Evolutionary conservation across 2,888 invertebrate genomes (phyloP), one percentile per base, ranked within the genome.

Genomic region (Trichogramma dendrolimi): DNA sequence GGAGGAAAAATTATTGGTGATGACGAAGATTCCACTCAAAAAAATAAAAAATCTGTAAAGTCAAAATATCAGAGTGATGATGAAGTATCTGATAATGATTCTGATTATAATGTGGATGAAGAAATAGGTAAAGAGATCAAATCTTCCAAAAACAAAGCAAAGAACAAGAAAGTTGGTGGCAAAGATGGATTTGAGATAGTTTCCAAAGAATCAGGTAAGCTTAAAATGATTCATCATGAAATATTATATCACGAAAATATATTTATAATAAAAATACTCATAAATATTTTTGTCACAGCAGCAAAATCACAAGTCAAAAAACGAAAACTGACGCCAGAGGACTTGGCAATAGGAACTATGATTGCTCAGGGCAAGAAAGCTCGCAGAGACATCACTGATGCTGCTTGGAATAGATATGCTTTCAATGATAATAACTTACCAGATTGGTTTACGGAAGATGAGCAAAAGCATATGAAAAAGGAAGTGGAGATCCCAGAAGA

Each of bases 361-460:
- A 85, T 99, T 82, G 87, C 93, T 5, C 89, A 92, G 60, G 96
- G 96, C 46, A 90, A 89, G 78, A 98, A 96, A 81, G 85, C 89
- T 10, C 91, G 92, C 72, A 85, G 96, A 44, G 96, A 99, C 75
- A 81, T 98, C 7, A 83, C 90, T 7, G 97, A 98, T 76, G 88
- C 86, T 55, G 94, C 90, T 0, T 98, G 94, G 91, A 95, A 97
- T 80, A 86, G 95, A 70, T 97, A 92, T 76, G 87, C 91, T 4
- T 95, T 93, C 75, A 94, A 95, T 74, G 98, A 98, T 77, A 88
- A 87, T 2, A 85, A 91, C 75, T 82, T 99, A 54, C 99, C 99
- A 0, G 91, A 91, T 70, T 99, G 99, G 99, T 99, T 99, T 81
- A 85, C 86, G 0, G 87, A 92, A 63, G 98, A 99, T 72, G 99